Evolutionary conservation across 2,113 vertebrate species (phyloP).

Genomic region (Oxyruncus cristatus): DNA sequence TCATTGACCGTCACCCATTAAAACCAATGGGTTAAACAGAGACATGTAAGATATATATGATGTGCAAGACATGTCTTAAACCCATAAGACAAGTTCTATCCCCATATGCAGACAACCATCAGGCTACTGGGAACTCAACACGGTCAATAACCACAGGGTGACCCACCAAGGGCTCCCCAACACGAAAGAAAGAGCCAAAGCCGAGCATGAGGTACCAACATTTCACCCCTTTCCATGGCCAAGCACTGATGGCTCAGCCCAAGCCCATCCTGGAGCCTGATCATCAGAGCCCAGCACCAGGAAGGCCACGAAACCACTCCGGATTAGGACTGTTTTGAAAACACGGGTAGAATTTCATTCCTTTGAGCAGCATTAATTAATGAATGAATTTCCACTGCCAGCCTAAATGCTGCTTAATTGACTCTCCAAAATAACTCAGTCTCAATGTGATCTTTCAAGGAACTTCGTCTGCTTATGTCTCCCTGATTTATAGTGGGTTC

Average conservation of each 20-base stretch:
- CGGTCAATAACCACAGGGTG: background rate
- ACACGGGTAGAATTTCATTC: background rate
- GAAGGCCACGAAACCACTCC: background rate
- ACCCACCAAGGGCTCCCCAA: background rate
- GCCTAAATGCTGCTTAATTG: conserved; percentile 12
- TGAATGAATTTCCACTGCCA: conserved; percentile 10
- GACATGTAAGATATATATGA: background rate
- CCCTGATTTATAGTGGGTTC: background rate
- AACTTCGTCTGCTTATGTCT: background rate
- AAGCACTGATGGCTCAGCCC: background rate
- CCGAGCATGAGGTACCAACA: background rate
- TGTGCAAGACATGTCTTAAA: background rate
- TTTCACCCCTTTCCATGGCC: too few relatives aligned
- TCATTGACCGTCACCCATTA: background rate
- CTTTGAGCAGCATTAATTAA: background rate
- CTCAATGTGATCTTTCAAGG: conserved; percentile 19
- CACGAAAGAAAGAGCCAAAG: background rate
- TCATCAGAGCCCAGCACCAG: background rate
- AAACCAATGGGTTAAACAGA: background rate
- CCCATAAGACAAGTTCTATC: background rate
- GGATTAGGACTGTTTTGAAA: background rate
- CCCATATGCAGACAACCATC: background rate
- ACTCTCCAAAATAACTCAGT: background rate
- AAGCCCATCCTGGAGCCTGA: background rate
- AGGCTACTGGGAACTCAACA: background rate